These are phyloP conservation scores for Gortyna flavago DNA, from an alignment of 2,888 invertebrate genomes.

Conservation along the genomic window DNA sequence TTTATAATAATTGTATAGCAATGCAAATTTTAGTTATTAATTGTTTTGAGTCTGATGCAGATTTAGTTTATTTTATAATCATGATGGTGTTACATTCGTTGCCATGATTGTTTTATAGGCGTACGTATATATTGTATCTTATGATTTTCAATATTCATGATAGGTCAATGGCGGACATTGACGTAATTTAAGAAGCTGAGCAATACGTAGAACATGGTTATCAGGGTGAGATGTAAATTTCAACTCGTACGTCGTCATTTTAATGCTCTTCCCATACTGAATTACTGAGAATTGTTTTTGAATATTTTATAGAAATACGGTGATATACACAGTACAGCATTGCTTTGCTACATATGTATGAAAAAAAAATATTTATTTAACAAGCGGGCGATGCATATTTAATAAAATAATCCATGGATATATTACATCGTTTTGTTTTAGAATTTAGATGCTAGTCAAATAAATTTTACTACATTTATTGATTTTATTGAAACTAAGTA, in stretches of 20 bases:
- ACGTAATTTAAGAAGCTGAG: constrained; percentile 58
- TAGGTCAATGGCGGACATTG: constrained; percentile 32
- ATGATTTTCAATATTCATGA: constrained; percentile 43
- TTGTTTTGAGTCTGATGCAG: constrained; percentile 86
- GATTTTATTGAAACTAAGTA: constrained; percentile 81
- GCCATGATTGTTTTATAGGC: constrained; percentile 72
- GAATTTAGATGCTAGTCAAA: constrained; percentile 88
- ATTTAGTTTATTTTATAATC: constrained; percentile 76
- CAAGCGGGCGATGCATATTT: constrained; percentile 42
- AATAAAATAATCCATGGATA: constrained; percentile 41
- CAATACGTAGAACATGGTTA: constrained; percentile 61
- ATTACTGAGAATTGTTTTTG: constrained; percentile 4
- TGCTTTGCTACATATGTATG: constrained; percentile 56
- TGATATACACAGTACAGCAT: constrained; percentile 38
- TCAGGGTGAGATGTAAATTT: constrained; percentile 50
- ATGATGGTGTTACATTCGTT: constrained; percentile 68
- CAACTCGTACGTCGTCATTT: constrained; percentile 35
- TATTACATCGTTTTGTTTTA: constrained; percentile 71
- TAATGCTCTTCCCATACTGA: constrained; percentile 22
- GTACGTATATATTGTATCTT: constrained; percentile 57
- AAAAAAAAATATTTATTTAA: background rate
- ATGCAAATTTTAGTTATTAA: constrained; percentile 82
- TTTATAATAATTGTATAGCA: constrained; percentile 80
- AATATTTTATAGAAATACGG: constrained; percentile 17
- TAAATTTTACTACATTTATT: constrained; percentile 84